Base-by-base conservation (phyloP, 2,113 vertebrate genomes). In the Thunnus maccoyii region DNA sequence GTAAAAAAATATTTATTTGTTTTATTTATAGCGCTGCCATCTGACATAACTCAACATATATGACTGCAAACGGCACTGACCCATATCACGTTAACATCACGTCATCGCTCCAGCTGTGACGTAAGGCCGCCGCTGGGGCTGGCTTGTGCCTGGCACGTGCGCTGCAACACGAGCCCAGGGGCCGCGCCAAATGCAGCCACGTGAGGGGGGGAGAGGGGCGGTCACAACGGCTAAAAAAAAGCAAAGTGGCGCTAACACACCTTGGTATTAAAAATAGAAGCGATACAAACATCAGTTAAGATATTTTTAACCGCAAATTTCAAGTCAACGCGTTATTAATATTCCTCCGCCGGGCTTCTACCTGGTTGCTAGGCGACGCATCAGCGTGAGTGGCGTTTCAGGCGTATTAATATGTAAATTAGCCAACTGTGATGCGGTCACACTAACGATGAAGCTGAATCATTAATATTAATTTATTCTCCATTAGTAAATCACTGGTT, bases 401-500 rank as follows among this genome's bases (percentile, higher is more conserved):
- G 22, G 86, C 70, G 82, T 46, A 89, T 89, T 78, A 79, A 90
- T 89, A 86, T 88, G 76, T 78, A 86, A 86, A 86, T 80, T 32
- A 76, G 72, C 44, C 70, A 76, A 66, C 14, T 72, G 72, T 73
- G 75, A 90, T 6, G 25, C 56, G 60, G 85, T 68, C 55, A 14
- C 52, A 50, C 57, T 17, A 76, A 60, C 17, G 8, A 22, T 1
- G 2, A 10, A 25, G 47, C 8, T 41, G 36, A 41, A 41, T 41
- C 5, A 41, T 41, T 41, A 55, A 22, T 51, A 0, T 7, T 3
- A 1, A 66, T 57, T 30, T 32, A 48, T 18, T 44, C 15, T 22
- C 13, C 1, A 18, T 11, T 9, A 41, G 1, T 54, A 4, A 18
- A 2, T 50, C 20, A 18, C 22, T 46, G 13, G 1, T 54, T 41